Percentiles rank a stretch among this genome's conserved stretches.
Evolutionary conservation across 23 tunicate species (phyloP).

Genomic region (Halocynthia aurantium): DNA sequence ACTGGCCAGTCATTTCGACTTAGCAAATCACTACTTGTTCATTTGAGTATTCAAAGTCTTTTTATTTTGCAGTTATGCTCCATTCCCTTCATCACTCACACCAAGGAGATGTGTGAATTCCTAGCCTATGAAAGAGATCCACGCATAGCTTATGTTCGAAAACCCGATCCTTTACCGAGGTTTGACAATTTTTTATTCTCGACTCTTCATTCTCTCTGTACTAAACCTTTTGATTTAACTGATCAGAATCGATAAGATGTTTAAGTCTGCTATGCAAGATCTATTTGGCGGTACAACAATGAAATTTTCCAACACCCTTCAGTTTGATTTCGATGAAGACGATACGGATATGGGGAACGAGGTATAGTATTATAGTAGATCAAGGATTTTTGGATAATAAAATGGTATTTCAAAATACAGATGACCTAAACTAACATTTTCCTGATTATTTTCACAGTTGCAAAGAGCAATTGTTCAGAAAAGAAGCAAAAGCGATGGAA

Average conservation of each 20-base stretch:
- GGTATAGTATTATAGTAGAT: too few species aligned
- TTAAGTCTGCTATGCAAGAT: slow-evolving; percentile 64
- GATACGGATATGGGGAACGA: background rate
- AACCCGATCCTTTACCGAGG: slow-evolving; percentile 78
- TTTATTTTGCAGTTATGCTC: slow-evolving; percentile 53
- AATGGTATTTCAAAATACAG: too few species aligned
- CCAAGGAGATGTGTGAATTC: slow-evolving; percentile 60
- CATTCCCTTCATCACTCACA: slow-evolving; percentile 38
- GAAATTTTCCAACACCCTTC: slow-evolving; percentile 25
- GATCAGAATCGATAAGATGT: slow-evolving; percentile 68
- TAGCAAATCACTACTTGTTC: too few species aligned
- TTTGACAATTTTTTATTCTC: background rate
- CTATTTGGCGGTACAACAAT: slow-evolving; percentile 51
- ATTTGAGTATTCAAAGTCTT: too few species aligned
- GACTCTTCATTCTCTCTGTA: background rate
- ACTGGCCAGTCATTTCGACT: too few species aligned
- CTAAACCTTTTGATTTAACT: background rate
- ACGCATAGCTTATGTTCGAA: slow-evolving; percentile 70
- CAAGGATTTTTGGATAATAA: background rate
- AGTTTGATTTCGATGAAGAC: slow-evolving; percentile 2
- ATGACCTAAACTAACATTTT: too few species aligned
- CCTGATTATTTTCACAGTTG: too few species aligned
- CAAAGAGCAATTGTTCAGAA: too few species aligned
- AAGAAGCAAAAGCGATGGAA: too few species aligned
- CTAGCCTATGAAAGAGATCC: slow-evolving; percentile 79